Evolutionary conservation across 2,797 vertebrate species (phyloP).

Genomic region (Acanthurus lineatus): DNA sequence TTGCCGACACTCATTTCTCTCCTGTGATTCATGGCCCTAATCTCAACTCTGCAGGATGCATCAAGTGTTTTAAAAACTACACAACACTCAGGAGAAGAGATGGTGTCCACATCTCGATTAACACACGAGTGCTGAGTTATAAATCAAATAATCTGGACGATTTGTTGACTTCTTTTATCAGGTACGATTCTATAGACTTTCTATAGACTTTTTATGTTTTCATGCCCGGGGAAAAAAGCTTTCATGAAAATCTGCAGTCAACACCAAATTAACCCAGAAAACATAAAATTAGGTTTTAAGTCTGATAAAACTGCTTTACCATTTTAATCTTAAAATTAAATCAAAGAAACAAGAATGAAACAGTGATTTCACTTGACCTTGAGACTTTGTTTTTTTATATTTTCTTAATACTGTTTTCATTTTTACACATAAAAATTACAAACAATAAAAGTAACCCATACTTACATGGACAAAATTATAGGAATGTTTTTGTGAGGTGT

Average conservation of each 20-base stretch:
- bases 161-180: constrained; percentile 26
- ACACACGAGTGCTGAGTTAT: constrained; percentile 9
- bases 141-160: constrained; percentile 36
- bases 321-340: neutral
- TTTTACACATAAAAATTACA: no score
- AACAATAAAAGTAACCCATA: no score
- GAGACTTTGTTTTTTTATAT: neutral
- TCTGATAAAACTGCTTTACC: neutral
- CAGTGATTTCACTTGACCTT: neutral
- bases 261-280: neutral
- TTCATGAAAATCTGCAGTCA: no score
- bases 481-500: no score
- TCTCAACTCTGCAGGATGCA: constrained; percentile 59
- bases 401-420: neutral
- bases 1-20: constrained; percentile 67
- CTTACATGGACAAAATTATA: no score
- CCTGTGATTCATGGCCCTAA: constrained; percentile 71
- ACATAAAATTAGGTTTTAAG: neutral
- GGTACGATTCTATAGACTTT: constrained; percentile 4
- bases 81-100: constrained; percentile 16
- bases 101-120: neutral
- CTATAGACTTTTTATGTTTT: no score
- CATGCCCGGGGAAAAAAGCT: neutral
- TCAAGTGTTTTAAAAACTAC: constrained; percentile 33
- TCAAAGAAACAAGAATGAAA: neutral